Base-by-base conservation (phyloP, 1,140 invertebrate species). In the Monochamus saltuarius region DNA sequence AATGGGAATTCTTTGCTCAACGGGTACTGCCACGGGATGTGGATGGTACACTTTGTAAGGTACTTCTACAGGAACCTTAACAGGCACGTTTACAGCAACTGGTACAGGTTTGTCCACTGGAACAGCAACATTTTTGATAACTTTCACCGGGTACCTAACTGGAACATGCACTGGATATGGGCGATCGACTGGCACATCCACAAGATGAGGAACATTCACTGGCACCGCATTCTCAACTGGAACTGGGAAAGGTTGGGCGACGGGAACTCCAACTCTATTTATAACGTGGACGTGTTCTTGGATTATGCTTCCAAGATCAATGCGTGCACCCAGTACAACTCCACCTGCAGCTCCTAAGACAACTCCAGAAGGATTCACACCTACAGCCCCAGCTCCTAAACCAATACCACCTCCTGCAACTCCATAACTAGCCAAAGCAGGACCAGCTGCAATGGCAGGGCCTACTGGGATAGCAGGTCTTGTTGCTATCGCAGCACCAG, bases 21-120 rank as follows among this genome's bases (percentile, higher is more conserved):
- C 66, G 7, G 59, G 42, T 8, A 84, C 78, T 3, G 82, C 82
- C 7, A 83, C 81, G 39, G 81, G 80, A 50, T 82, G 80, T 29
- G 82, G 81, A 4, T 85, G 73, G 57, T 79, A 77, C 3, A 81
- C 67, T 67, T 78, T 61, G 66, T 75, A 76, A 61, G 64, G 64
- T 4, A 68, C 63, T 34, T 66, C 65, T 14, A 68, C 63, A 39
- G 61, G 59, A 36, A 71, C 61, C 40, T 68, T 67, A 1, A 69
- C 66, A 47, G 66, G 64, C n/a, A 69, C 65, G 40, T 58, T 62
- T n/a, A 69, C 64, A 16, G 68, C 65, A 11, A 68, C 63, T n/a
- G 61, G 67, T 19, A 67, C 59, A 17, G 62, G 64, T 67, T 60
- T 69, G 22, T 70, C 59, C 2, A 73, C 71, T 50, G 62, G 65